A percentile compares a stretch with the other conserved stretches of the same genome.
Evolutionary conservation across 2,113 vertebrate genomes (phyloP).

Genomic region (Thamnophis sirtalis): DNA sequence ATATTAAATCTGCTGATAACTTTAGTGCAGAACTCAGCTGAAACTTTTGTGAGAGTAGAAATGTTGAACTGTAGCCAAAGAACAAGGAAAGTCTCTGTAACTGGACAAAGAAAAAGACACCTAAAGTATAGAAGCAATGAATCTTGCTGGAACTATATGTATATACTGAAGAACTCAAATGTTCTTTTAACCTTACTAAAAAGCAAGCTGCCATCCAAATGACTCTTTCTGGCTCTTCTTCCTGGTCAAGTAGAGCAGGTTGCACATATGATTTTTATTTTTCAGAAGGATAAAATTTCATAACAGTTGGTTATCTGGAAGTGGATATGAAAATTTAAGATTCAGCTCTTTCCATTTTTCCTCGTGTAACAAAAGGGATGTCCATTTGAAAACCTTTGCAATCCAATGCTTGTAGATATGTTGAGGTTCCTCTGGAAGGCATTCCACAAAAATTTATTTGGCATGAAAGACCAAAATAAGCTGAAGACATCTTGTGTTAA

Average conservation of each 20-base stretch:
- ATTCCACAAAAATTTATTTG: neutral
- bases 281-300: neutral
- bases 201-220: neutral
- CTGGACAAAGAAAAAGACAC: slow-evolving; percentile 25
- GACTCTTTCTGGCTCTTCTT: neutral
- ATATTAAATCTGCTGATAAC: slow-evolving; percentile 56
- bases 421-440: neutral
- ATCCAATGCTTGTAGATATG: neutral
- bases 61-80: slow-evolving; percentile 44
- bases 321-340: neutral
- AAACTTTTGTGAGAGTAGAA: slow-evolving; percentile 40
- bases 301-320: neutral
- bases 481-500: slow-evolving; percentile 14
- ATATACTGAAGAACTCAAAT: neutral
- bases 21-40: slow-evolving; percentile 40
- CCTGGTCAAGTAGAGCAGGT: neutral
- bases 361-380: neutral
- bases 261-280: neutral
- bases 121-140: neutral
- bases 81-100: slow-evolving; percentile 34
- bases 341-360: neutral
- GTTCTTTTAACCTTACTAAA: neutral
- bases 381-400: neutral
- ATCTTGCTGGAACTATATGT: neutral
- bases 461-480: neutral